Conservation (phyloP, 2,888 invertebrate species). For the Sisyra nigra region DNA sequence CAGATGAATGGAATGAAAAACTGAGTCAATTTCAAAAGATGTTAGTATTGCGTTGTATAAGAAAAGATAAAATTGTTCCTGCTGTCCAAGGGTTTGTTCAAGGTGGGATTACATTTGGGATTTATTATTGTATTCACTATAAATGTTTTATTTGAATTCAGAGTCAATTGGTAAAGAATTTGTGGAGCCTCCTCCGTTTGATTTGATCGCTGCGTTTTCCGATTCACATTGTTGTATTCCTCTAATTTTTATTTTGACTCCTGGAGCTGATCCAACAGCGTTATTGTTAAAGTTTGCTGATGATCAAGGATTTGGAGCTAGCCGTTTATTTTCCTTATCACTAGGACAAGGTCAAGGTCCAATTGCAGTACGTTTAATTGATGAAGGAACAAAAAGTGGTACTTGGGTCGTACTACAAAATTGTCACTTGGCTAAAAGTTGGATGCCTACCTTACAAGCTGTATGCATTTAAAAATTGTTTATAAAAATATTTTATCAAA, state of each 20-base stretch:
- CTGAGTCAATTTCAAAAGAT: constrained; percentile 57
- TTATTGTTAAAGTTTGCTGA: constrained; percentile 82
- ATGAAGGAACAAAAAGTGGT: constrained; percentile 66
- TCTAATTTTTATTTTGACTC: constrained; percentile 78
- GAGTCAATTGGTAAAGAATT: constrained; percentile 44
- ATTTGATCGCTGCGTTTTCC: constrained; percentile 62
- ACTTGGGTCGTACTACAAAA: constrained; percentile 92
- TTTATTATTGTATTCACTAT: neutral
- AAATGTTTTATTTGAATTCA: neutral
- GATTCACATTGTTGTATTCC: constrained; percentile 81
- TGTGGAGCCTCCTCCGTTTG: constrained; percentile 82
- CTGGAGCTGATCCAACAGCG: constrained; percentile 87
- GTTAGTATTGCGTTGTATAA: constrained; percentile 61
- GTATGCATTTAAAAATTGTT: constrained; percentile 26
- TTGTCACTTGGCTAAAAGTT: constrained; percentile 88
- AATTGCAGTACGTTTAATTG: constrained; percentile 71
- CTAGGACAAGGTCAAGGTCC: constrained; percentile 90
- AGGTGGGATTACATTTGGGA: constrained; percentile 22
- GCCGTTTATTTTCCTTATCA: constrained; percentile 63
- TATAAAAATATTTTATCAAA: no score
- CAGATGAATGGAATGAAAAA: constrained; percentile 48
- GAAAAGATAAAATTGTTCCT: constrained; percentile 77
- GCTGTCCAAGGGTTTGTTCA: constrained; percentile 56
- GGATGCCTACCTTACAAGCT: constrained; percentile 84
- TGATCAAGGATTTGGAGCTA: constrained; percentile 74